phyloP scores from a whole-genome alignment of 2,888 invertebrate species.

The Drosophila fulvimacula region DNA sequence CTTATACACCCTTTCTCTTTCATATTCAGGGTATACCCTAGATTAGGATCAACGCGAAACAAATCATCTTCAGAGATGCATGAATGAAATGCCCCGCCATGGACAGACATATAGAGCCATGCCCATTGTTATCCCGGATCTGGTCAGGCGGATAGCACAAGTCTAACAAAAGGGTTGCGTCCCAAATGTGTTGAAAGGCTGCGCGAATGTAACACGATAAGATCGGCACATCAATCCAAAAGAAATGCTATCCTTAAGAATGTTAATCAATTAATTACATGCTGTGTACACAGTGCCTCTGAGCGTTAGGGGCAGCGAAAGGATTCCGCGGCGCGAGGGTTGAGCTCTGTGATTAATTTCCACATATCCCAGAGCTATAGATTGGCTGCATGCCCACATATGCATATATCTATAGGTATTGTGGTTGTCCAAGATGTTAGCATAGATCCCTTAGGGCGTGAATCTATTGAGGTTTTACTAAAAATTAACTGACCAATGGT shows the following conservation, averaged over 20 bases:
- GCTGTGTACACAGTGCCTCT: conserved; percentile 64
- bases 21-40: conserved; percentile 7
- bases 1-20: neutral
- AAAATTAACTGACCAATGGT: conserved; percentile 70
- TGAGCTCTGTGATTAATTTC: conserved; percentile 70
- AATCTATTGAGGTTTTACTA: conserved; percentile 23
- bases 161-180: conserved; percentile 60
- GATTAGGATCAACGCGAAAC: conserved; percentile 52
- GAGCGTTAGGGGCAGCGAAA: conserved; percentile 33
- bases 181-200: conserved; percentile 65
- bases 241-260: conserved; percentile 74
- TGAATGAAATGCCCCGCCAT: conserved; percentile 54
- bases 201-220: conserved; percentile 72
- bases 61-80: conserved; percentile 32
- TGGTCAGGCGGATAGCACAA: conserved; percentile 51
- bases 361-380: conserved; percentile 56
- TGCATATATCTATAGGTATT: conserved; percentile 8
- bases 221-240: conserved; percentile 71
- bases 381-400: conserved; percentile 46
- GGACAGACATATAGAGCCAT: conserved; percentile 24
- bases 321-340: conserved; percentile 61
- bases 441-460: conserved; percentile 21
- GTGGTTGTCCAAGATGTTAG: conserved; percentile 34
- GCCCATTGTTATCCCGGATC: conserved; percentile 56
- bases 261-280: conserved; percentile 83